phyloP scores from a whole-genome alignment of 2,113 vertebrate species.

The Hippoglossus stenolepis region DNA sequence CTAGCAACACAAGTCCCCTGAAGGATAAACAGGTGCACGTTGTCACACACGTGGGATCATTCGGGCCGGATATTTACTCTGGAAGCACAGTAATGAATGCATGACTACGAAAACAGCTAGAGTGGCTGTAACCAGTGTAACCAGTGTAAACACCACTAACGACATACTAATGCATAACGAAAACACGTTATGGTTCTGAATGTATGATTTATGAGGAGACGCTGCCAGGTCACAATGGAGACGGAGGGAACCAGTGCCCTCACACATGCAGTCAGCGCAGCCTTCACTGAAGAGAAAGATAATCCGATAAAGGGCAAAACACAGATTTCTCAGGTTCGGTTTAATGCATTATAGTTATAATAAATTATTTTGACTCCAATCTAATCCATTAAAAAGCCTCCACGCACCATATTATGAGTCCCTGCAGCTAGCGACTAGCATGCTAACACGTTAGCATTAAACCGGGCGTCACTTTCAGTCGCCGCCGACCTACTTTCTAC shows the following conservation, averaged over 20 bases:
- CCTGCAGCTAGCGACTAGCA: constrained; percentile 15
- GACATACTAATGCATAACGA: not conserved
- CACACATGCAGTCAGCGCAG: not conserved
- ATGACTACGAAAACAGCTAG: too few relatives aligned
- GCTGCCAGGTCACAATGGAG: too few relatives aligned
- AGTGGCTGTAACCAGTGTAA: too few relatives aligned
- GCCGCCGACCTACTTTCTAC: too few relatives aligned
- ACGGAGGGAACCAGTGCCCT: too few relatives aligned
- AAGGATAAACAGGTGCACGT: not conserved
- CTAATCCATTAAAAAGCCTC: not conserved
- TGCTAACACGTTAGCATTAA: constrained; percentile 40
- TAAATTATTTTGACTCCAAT: not conserved
- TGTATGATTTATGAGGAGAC: not conserved
- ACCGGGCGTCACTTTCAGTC: not conserved
- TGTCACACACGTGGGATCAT: not conserved
- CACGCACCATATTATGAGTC: not conserved
- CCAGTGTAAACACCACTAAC: too few relatives aligned
- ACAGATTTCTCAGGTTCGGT: fast-evolving
- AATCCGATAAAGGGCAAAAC: not conserved
- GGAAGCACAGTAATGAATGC: not conserved
- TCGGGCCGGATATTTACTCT: not conserved
- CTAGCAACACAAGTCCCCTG: too few relatives aligned
- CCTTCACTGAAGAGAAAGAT: fast-evolving
- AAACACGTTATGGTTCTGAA: not conserved
- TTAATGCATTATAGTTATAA: fast-evolving